These are phyloP conservation scores for Allophyes oxyacanthae DNA, from an alignment of 2,888 invertebrate genomes.

Conservation along the genomic window DNA sequence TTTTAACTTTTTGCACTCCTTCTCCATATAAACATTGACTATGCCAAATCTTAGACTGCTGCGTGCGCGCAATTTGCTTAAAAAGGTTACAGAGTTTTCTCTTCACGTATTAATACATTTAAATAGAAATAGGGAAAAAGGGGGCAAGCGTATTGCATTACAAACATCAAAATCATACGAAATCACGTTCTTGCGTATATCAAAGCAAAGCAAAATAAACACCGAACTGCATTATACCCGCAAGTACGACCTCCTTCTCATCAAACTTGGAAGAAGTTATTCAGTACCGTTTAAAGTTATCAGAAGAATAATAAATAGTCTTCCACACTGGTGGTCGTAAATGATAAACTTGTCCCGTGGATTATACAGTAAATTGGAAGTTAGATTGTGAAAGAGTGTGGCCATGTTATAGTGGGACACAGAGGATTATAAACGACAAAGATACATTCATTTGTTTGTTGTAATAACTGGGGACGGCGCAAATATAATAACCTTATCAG, in stretches of 20 bases:
- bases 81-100: too few relatives aligned
- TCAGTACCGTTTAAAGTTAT: slow-evolving; percentile 54
- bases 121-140: too few relatives aligned
- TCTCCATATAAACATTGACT: too few relatives aligned
- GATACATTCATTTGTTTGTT: neutral
- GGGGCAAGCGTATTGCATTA: too few relatives aligned
- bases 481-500: too few relatives aligned
- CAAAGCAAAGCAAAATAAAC: neutral
- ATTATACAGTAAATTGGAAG: slow-evolving; percentile 71
- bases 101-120: too few relatives aligned
- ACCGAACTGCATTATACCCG: neutral
- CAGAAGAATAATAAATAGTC: slow-evolving; percentile 60
- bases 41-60: too few relatives aligned
- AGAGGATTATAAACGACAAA: slow-evolving; percentile 37
- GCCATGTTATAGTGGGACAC: slow-evolving; percentile 39
- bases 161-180: neutral
- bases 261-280: slow-evolving; percentile 33
- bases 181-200: too few relatives aligned
- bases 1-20: too few relatives aligned
- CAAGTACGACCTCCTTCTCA: slow-evolving; percentile 10
- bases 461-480: too few relatives aligned
- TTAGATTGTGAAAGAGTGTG: slow-evolving; percentile 60
- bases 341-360: slow-evolving; percentile 68
- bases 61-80: too few relatives aligned
- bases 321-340: slow-evolving; percentile 65